A percentile compares a stretch with the other conserved stretches of the same genome.
phyloP scores from a whole-genome alignment of 2,113 vertebrate species.

The Cyphomyrus plagiostoma region DNA sequence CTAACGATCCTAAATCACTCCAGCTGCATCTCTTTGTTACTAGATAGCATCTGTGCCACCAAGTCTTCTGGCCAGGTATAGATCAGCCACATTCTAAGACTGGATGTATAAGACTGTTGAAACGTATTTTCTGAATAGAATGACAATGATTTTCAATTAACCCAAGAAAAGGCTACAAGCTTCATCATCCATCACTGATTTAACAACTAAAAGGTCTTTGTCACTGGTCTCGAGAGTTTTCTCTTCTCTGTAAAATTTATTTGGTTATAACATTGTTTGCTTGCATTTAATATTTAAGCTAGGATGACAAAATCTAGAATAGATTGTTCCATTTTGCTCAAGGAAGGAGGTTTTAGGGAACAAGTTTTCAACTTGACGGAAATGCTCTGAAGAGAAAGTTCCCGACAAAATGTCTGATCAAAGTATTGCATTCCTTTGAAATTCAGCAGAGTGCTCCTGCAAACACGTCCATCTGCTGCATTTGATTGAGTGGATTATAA shows the following conservation, averaged over 20 bases:
- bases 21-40: background rate
- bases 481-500: background rate
- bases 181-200: background rate
- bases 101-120: background rate
- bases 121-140: background rate
- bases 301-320: background rate
- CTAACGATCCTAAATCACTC: constrained; percentile 13
- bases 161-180: background rate
- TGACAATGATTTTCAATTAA: background rate
- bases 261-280: background rate
- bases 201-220: background rate
- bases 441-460: background rate
- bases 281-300: background rate
- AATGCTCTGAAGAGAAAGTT: background rate
- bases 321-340: background rate
- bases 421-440: background rate
- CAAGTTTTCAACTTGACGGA: background rate
- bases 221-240: background rate
- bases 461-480: background rate
- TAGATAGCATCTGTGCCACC: background rate
- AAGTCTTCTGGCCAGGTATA: background rate
- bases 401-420: background rate
- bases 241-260: background rate
- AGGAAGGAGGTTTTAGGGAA: background rate
- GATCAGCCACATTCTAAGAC: background rate